Conservation (phyloP, 30 jellyfish, hydroid and myxozoan genomes). For the Aurelia aurita complex sp. Pacific region DNA sequence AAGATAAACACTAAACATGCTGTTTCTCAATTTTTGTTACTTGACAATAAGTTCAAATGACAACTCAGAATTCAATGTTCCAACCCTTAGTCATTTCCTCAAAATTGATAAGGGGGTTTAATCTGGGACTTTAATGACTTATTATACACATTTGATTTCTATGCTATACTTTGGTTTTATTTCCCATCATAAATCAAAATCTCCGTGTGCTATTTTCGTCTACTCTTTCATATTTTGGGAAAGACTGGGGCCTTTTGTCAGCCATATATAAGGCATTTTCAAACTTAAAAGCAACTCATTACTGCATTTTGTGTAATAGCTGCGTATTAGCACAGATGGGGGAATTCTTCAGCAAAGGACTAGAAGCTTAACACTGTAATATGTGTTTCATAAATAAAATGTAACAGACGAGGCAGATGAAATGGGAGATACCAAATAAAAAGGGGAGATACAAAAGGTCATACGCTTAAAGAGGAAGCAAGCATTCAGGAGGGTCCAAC, state of each 20-base stretch:
- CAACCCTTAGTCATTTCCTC: too few relatives aligned
- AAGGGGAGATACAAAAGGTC: too few relatives aligned
- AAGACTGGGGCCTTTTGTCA: too few relatives aligned
- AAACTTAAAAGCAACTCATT: neutral
- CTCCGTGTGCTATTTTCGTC: neutral
- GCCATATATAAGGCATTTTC: too few relatives aligned
- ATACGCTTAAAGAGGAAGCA: too few relatives aligned
- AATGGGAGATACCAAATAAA: constrained; percentile 2
- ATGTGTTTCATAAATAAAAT: neutral
- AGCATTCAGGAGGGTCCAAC: too few relatives aligned
- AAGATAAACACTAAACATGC: too few relatives aligned
- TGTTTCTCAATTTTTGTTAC: too few relatives aligned
- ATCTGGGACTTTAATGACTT: neutral
- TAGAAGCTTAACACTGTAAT: neutral
- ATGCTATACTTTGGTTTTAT: neutral
- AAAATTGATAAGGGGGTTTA: too few relatives aligned
- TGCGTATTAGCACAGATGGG: constrained; percentile 1
- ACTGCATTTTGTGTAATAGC: constrained; percentile 3
- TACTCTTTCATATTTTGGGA: neutral
- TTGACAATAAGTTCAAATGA: too few relatives aligned
- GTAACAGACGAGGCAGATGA: neutral
- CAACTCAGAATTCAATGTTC: too few relatives aligned
- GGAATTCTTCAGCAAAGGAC: neutral
- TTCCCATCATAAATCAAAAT: neutral
- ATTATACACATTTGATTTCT: neutral